Conservation (phyloP, 1,140 invertebrate species). For the Mercenaria mercenaria region DNA sequence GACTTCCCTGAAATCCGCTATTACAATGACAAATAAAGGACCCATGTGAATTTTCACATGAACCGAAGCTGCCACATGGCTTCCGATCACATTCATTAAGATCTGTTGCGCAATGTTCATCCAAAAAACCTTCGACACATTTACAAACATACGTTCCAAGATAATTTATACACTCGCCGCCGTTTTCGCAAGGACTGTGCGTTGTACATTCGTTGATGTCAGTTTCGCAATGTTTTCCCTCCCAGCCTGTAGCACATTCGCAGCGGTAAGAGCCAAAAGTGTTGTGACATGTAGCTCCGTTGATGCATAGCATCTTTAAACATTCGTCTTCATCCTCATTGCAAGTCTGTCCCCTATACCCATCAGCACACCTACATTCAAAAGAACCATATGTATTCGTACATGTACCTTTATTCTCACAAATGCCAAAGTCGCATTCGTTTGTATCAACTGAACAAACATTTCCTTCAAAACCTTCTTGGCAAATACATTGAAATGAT, state of each 20-base stretch:
- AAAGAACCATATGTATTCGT: conserved; percentile 38
- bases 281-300: conserved; percentile 53
- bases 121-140: conserved; percentile 53
- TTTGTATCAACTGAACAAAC: conserved; percentile 91
- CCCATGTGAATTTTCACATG: conserved; percentile 36
- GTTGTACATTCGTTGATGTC: conserved; percentile 60
- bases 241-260: conserved; percentile 47
- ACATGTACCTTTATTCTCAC: conserved; percentile 67
- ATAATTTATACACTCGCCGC: conserved; percentile 58
- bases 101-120: conserved; percentile 46
- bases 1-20: conserved; percentile 20
- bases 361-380: conserved; percentile 93
- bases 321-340: conserved; percentile 28
- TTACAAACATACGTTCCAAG: conserved; percentile 45
- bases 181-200: conserved; percentile 55
- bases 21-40: conserved; percentile 55
- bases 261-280: conserved; percentile 42
- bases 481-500: conserved; percentile 81
- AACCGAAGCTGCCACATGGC: not conserved
- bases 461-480: conserved; percentile 95
- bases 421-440: conserved; percentile 69
- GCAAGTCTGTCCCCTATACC: conserved; percentile 20
- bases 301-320: conserved; percentile 40
- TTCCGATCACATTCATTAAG: conserved; percentile 40
- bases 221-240: conserved; percentile 54